Conservation (phyloP, 2,113 vertebrate genomes). For the Sebastes schlegelii region DNA sequence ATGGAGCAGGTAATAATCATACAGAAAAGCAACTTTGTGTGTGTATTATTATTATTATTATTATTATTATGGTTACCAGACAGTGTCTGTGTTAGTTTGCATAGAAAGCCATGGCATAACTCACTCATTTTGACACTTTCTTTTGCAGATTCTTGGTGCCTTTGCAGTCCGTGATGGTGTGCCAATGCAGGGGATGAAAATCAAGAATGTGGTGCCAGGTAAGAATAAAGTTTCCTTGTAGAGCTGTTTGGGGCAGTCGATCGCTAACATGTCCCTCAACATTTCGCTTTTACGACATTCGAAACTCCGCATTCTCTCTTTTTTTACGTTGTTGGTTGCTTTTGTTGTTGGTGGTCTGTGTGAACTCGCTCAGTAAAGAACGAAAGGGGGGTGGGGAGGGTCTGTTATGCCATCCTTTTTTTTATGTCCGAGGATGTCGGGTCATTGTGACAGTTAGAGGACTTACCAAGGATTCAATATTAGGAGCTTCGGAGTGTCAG, state of each 20-base stretch:
- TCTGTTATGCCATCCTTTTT: slow-evolving; percentile 46
- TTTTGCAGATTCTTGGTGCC: slow-evolving; percentile 83
- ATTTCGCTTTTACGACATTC: slow-evolving; percentile 73
- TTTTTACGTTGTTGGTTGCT: slow-evolving; percentile 66
- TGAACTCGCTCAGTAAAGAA: slow-evolving; percentile 44
- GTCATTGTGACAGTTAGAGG: slow-evolving; percentile 48
- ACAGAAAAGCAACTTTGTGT: background rate
- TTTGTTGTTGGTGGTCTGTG: slow-evolving; percentile 68
- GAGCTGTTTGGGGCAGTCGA: slow-evolving; percentile 67
- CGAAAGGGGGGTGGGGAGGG: background rate
- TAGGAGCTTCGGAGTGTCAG: slow-evolving; percentile 37
- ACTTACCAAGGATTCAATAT: slow-evolving; percentile 36
- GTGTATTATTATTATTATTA: background rate
- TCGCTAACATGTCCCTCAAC: slow-evolving; percentile 69
- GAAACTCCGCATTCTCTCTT: slow-evolving; percentile 65
- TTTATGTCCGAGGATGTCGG: slow-evolving; percentile 45
- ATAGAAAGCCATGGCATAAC: background rate
- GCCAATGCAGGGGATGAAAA: slow-evolving; percentile 86
- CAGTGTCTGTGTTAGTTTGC: background rate
- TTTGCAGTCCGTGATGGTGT: slow-evolving; percentile 83
- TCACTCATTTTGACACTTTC: background rate
- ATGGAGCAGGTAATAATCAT: slow-evolving; percentile 90
- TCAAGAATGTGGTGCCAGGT: slow-evolving; percentile 86
- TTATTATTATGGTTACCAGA: background rate
- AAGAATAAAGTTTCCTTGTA: slow-evolving; percentile 65